Base-by-base conservation (phyloP, 30 jellyfish, hydroid and myxozoan species). In the Turritopsis rubra region DNA sequence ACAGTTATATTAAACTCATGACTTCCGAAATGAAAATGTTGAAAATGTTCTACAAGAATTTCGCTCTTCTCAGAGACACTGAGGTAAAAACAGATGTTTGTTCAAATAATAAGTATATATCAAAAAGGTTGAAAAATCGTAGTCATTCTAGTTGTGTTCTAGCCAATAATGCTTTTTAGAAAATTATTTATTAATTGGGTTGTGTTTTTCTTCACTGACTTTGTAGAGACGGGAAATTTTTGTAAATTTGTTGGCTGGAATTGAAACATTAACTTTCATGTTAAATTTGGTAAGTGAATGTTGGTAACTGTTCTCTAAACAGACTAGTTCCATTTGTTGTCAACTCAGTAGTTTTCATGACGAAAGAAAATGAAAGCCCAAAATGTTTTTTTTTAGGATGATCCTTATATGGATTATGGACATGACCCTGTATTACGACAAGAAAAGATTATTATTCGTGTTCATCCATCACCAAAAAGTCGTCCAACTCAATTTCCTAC, bases 171-270 rank as follows among this genome's bases (percentile, higher is more conserved):
- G n/a, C n/a, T n/a, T n/a, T n/a, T n/a, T n/a, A n/a, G n/a, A n/a
- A n/a, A n/a, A n/a, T n/a, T n/a, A n/a, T n/a, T n/a, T n/a, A n/a
- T n/a, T n/a, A n/a, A n/a, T 41, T 83, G 22, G 41, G 18, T n/a
- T 41, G 1, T 8, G 22, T 13, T 71, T 81, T 54, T 65, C 28
- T 81, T 79, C 71, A 16, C 84, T n/a, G n/a, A n/a, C n/a, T n/a
- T n/a, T n/a, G n/a, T n/a, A 92, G 98, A 75, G 98, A 30, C 85
- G 87, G 70, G 83, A 79, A 28, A 87, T 92, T 41, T 79, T 92
- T 68, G 83, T 80, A 65, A 93, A 74, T 75, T 89, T 92, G 71
- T 75, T 92, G 1, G 90, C 84, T 77, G 98, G 98, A 24, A 73
- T 92, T 31, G 98, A 92, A 68, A 85, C 82, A 87, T 86, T 92